Conservation (phyloP, 1,140 invertebrate species). For the Plutomurus gul region DNA sequence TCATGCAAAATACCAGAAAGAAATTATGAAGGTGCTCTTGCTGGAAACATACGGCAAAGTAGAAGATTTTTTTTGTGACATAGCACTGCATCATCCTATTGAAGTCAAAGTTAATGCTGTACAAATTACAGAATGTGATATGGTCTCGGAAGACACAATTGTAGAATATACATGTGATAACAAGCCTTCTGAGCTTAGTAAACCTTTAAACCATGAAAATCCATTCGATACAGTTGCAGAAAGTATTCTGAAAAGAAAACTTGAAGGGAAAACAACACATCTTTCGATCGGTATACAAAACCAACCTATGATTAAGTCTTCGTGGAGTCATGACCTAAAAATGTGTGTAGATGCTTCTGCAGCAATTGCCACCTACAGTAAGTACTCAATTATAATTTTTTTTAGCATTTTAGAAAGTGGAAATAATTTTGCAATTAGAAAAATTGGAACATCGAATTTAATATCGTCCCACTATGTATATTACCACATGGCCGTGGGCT, state of each 20-base stretch:
- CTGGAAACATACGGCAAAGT: conserved; percentile 39
- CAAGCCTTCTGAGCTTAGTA: not conserved
- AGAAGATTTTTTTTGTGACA: conserved; percentile 50
- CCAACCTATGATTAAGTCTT: not conserved
- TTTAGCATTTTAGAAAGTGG: too few relatives aligned
- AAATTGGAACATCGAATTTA: too few relatives aligned
- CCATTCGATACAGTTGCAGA: not conserved
- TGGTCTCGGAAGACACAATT: too few relatives aligned
- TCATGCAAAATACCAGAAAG: not conserved
- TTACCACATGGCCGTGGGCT: too few relatives aligned
- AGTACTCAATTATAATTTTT: too few relatives aligned
- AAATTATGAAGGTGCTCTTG: not conserved
- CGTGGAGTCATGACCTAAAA: conserved; percentile 66
- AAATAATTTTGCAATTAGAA: too few relatives aligned
- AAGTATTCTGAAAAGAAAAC: not conserved
- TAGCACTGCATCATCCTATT: not conserved
- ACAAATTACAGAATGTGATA: not conserved
- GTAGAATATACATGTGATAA: too few relatives aligned
- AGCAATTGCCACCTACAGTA: conserved; percentile 55
- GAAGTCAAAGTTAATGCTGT: not conserved
- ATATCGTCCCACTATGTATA: too few relatives aligned
- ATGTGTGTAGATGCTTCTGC: conserved; percentile 76
- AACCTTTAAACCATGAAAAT: not conserved
- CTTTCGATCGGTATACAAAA: not conserved
- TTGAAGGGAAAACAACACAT: not conserved